Base-by-base conservation (phyloP, 64 coral and sea anemone genomes). In the Pocillopora damicornis region DNA sequence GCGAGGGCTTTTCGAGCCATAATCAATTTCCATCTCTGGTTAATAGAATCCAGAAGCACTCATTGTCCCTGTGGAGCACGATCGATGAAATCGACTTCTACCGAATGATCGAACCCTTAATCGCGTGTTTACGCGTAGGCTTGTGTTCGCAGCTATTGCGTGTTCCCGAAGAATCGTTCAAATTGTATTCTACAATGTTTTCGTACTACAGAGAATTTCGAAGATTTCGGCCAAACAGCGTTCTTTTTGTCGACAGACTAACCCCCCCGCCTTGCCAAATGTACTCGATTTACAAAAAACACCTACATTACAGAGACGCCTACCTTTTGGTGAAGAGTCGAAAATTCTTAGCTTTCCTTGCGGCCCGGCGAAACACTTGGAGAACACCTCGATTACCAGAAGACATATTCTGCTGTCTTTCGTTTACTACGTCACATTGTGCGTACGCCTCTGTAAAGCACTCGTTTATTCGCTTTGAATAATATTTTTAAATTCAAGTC, bases 271-370 rank as follows among this genome's bases (percentile, higher is more conserved):
- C 42, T 51, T 4, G 7, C 42, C 7, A 57, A 22, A 45, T 22
- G 34, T 37, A 76, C 35, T 76, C 38, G 35, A 76, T 56, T 18
- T 25, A 38, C 0, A 37, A 76, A 76, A 37, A 76, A 76, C 35
- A 42, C 22, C 20, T 25, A 71, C 20, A 23, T 23, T 67, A 11
- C 67, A 71, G 20, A 37, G 23, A 15, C 15, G 68, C 81, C 35
- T 22, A 85, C 81, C 81, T 72, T 85, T 85, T 85, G 11, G 81
- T 85, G 45, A 85, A 85, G 37, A 85, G 65, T 72, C 81, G 81
- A 51, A 85, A 85, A 73, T 85, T 85, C 81, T 85, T 85, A 9
- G 81, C 81, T 16, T 85, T 85, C 38, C 26, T 85, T 13, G 81
- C 81, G 2, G 81, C 81, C 3, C 81, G 81, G 37, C 81, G 81